Evolutionary conservation across 2,797 vertebrate species (phyloP).

Genomic region (Perodicticus potto): DNA sequence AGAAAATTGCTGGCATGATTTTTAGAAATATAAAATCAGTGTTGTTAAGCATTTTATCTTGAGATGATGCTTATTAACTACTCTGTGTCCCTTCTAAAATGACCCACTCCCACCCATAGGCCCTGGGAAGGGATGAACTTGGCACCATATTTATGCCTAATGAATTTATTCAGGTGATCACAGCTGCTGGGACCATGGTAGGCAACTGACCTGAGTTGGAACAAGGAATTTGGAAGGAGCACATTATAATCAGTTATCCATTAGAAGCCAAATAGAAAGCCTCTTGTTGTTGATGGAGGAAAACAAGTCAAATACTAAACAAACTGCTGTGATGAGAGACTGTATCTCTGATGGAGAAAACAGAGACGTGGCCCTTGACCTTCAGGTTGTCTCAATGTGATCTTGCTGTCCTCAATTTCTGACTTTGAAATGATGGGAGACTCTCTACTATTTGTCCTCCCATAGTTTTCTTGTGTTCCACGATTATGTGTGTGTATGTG

Average conservation of each 20-base stretch:
- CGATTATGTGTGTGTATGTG: background rate
- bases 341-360: background rate
- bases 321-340: background rate
- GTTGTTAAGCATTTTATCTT: background rate
- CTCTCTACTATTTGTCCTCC: background rate
- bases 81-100: background rate
- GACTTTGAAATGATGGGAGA: background rate
- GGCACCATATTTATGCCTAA: accelerated
- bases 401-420: background rate
- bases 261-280: background rate
- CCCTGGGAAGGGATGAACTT: background rate
- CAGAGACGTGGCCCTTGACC: background rate
- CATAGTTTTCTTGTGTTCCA: background rate
- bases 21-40: background rate
- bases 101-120: background rate
- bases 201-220: background rate
- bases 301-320: background rate
- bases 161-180: background rate
- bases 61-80: background rate
- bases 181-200: background rate
- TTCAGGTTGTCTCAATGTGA: background rate
- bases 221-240: background rate
- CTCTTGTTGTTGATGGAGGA: background rate
- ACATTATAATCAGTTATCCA: background rate
- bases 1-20: background rate